Percentiles rank a stretch among this genome's conserved stretches.
Conservation (phyloP, 2,113 vertebrate genomes). For the Trichomycterus rosablanca region DNA sequence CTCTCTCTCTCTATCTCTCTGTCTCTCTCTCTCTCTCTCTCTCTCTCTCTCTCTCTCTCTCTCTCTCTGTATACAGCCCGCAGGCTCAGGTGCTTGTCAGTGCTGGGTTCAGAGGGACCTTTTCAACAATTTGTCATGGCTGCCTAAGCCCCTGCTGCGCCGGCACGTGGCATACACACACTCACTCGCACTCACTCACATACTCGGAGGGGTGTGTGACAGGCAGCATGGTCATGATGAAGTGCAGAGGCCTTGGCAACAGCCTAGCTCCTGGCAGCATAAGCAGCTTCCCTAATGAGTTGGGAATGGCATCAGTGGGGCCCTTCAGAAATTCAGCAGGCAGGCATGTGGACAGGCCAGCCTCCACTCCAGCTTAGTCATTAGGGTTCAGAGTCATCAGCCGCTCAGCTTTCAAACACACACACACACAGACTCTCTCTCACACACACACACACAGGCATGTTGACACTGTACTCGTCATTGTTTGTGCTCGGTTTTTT, state of each 20-base stretch:
- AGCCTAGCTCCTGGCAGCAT: conserved; percentile 73
- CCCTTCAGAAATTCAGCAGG: conserved; percentile 70
- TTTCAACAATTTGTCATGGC: conserved; percentile 96
- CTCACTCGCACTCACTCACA: conserved; percentile 46
- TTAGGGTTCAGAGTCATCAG: conserved; percentile 65
- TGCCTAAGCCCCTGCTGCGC: conserved; percentile 81
- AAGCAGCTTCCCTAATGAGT: conserved; percentile 78
- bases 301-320: conserved; percentile 72
- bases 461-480: neutral
- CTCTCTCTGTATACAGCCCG: conserved; percentile 48
- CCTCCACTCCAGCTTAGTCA: conserved; percentile 71
- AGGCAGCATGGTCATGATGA: conserved; percentile 64
- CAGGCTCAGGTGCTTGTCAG: conserved; percentile 91
- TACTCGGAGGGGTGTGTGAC: conserved; percentile 34
- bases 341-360: conserved; percentile 55
- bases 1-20: too few species aligned
- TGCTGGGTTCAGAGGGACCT: conserved; percentile 75
- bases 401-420: conserved; percentile 49
- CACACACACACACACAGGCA: neutral
- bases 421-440: too few species aligned
- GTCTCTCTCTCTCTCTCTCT: too few species aligned
- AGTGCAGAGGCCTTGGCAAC: conserved; percentile 67
- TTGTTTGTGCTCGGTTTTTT: conserved; percentile 7
- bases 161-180: conserved; percentile 78
- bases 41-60: too few species aligned